These are phyloP conservation scores for Melanophora roralis DNA, from an alignment of 2,888 invertebrate species.

Conservation along the genomic window DNA sequence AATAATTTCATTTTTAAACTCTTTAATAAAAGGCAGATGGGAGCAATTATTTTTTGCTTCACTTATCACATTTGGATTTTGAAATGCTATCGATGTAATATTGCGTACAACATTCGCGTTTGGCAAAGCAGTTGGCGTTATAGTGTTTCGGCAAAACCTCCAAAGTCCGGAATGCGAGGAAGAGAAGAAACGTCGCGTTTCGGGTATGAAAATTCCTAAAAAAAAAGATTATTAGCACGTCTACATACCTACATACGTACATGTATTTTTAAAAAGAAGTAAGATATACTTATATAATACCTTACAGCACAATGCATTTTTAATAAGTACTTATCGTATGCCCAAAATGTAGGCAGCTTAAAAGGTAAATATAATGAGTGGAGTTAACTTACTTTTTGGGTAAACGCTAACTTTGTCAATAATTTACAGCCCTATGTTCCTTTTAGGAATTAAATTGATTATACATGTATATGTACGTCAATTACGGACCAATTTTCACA, in stretches of 20 bases:
- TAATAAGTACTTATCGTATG: no score
- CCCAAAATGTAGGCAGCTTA: no score
- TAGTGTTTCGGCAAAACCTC: constrained; percentile 77
- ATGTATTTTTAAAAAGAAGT: no score
- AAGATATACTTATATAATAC: no score
- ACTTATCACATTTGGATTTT: constrained; percentile 67
- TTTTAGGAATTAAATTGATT: no score
- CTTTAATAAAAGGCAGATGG: constrained; percentile 69
- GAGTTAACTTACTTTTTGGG: no score
- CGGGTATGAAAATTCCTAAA: constrained; percentile 80
- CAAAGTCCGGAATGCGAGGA: constrained; percentile 85
- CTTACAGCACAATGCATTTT: no score
- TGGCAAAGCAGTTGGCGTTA: constrained; percentile 77
- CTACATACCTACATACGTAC: neutral
- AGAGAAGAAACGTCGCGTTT: constrained; percentile 80
- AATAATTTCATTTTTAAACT: constrained; percentile 66
- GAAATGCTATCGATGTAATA: constrained; percentile 78
- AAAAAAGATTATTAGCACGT: neutral
- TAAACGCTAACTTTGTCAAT: no score
- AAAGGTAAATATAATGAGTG: no score
- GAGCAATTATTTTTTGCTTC: constrained; percentile 71
- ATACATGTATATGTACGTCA: no score
- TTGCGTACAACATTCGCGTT: constrained; percentile 79
- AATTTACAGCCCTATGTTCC: no score
- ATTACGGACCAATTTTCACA: no score